Percentiles rank a stretch among this genome's conserved stretches.
Evolutionary conservation across 2,113 vertebrate genomes (phyloP).

Genomic region (Aix galericulata): DNA sequence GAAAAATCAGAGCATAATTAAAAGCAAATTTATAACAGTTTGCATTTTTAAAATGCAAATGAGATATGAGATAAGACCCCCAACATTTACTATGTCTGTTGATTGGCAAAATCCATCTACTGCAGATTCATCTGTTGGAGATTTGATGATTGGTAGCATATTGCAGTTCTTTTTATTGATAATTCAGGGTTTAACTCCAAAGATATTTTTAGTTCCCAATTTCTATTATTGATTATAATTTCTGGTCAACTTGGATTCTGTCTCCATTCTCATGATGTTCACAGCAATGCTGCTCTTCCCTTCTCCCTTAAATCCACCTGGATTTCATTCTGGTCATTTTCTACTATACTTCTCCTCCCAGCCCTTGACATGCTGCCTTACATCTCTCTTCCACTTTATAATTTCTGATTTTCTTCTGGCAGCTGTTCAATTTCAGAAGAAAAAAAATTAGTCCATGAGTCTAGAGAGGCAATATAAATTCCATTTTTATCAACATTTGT

Average conservation of each 20-base stretch:
- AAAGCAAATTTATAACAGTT: not conserved
- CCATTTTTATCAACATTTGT: not conserved
- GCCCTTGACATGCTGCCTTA: not conserved
- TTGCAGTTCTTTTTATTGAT: not conserved
- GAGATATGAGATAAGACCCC: not conserved
- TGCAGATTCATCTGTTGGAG: not conserved
- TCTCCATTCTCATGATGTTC: not conserved
- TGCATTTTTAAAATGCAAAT: not conserved
- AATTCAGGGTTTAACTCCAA: not conserved
- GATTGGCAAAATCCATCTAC: not conserved
- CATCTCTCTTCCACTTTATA: constrained; percentile 31
- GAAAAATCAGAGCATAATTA: not conserved
- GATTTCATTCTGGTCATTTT: constrained; percentile 32
- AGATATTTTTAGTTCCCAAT: not conserved
- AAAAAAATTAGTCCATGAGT: not conserved
- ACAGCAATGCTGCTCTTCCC: not conserved
- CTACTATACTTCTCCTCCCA: not conserved
- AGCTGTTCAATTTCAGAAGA: not conserved
- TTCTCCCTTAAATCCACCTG: not conserved
- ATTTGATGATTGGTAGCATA: not conserved
- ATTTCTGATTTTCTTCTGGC: constrained; percentile 58
- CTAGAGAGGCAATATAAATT: constrained; percentile 9
- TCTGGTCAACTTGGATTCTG: not conserved
- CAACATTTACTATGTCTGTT: not conserved
- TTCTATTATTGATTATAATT: not conserved